A percentile compares a stretch with the other conserved stretches of the same genome.
phyloP scores from a whole-genome alignment of 2,113 vertebrate genomes.

The Melierax canorus region DNA sequence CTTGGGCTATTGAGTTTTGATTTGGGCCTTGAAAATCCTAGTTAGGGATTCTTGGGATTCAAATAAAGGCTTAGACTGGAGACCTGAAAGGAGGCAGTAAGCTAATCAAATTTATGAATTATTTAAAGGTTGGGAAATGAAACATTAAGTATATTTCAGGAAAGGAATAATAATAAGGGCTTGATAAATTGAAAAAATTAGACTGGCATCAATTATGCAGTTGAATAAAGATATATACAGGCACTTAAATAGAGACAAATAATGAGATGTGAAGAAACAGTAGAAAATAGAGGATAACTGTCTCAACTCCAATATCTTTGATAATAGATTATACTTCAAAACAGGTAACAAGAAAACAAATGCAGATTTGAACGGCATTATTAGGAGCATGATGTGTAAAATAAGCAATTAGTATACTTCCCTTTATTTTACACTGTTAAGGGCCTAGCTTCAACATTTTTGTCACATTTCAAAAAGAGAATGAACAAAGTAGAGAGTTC shows the following conservation, averaged over 20 bases:
- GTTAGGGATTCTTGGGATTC: not conserved
- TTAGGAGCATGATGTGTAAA: not conserved
- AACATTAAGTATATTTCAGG: constrained; percentile 24
- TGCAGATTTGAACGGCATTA: not conserved
- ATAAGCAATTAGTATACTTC: not conserved
- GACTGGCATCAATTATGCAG: not conserved
- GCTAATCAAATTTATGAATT: constrained; percentile 12
- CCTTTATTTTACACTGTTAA: not conserved
- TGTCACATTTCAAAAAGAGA: not conserved
- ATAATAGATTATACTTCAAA: not conserved
- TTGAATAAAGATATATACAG: not conserved
- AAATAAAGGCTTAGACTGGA: not conserved
- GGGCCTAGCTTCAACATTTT: not conserved
- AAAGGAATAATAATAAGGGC: constrained; percentile 15
- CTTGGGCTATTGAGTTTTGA: not conserved
- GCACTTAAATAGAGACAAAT: not conserved
- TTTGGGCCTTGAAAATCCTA: not conserved
- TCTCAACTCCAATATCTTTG: not conserved
- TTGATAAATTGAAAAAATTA: constrained; percentile 13
- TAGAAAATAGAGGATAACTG: not conserved
- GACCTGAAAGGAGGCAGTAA: not conserved
- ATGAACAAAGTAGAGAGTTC: not conserved
- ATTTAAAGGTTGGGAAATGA: constrained; percentile 38
- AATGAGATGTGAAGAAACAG: not conserved
- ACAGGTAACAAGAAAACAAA: not conserved